Base-by-base conservation (phyloP, 2,113 vertebrate genomes). In the Candoia aspera region DNA sequence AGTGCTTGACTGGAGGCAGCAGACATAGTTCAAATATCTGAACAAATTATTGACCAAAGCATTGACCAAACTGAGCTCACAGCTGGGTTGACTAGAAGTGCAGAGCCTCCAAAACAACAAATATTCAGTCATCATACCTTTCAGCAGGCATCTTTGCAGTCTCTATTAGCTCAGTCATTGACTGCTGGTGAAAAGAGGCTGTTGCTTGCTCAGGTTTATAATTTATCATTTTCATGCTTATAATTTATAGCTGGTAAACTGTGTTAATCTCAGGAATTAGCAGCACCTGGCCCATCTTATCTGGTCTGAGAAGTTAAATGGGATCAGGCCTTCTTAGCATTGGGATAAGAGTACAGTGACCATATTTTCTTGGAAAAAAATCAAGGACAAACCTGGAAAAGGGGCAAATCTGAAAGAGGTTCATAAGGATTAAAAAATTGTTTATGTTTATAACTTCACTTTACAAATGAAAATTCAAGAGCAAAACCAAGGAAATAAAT, bases 1-100 rank as follows among this genome's bases (percentile, higher is more conserved):
- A 1, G 0, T 59, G 54, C 13, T 92, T 92, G 96, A 94, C 54
- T 94, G 93, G 94, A 90, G 62, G n/a, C 84, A 87, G 54, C 93
- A 92, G 60, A 46, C 87, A 94, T 94, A 94, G 93, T 83, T 13
- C 37, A 86, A 84, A 91, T 92, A n/a, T 68, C 2, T 89, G 33
- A 79, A 8, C 33, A 79, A 79, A 79, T 37, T 37, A 3, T 79
- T 79, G 73, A 21, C 73, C 73, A 79, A 17, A 79, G 33, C 33
- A 79, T 37, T 79, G 33, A 37, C 64, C n/a, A 79, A 79, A 79
- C 19, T 79, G 2, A 79, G 17, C 33, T 37, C 73, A 79, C 33
- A 79, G 6, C 37, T 79, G 73, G 73, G 15, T 42, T 42, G 33
- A 79, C 33, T 79, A 79, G 33, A 79, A 17, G 33, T n/a, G 13